These are phyloP conservation scores for Nomada goodeniana DNA, from an alignment of 2,888 invertebrate genomes.

Conservation along the genomic window DNA sequence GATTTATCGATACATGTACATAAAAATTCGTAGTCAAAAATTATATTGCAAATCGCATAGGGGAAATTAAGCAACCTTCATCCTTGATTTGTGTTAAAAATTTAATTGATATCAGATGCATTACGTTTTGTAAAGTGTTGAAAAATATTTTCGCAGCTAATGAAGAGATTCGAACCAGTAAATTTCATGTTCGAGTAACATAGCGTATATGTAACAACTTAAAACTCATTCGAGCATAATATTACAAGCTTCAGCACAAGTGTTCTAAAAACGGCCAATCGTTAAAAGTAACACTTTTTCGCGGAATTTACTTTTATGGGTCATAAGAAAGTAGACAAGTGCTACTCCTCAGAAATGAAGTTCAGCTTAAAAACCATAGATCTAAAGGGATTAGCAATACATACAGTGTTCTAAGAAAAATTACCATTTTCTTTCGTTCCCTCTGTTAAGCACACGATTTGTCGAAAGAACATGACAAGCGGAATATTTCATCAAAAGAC, in stretches of 20 bases:
- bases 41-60: too few species aligned
- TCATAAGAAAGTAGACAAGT: not conserved
- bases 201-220: not conserved
- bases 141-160: not conserved
- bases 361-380: not conserved
- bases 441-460: not conserved
- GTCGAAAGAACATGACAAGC: not conserved
- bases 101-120: too few species aligned
- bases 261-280: constrained; percentile 11
- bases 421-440: not conserved
- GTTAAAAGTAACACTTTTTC: constrained; percentile 14
- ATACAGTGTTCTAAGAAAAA: not conserved
- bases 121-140: not conserved
- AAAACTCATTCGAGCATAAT: not conserved
- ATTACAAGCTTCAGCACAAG: not conserved
- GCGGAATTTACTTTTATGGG: constrained; percentile 7
- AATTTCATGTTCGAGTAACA: not conserved
- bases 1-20: not conserved
- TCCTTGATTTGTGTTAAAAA: too few species aligned
- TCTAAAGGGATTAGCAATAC: not conserved
- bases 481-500: not conserved
- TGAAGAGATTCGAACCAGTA: too few species aligned
- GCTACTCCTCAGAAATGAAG: constrained; percentile 2
- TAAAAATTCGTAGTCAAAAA: too few species aligned
- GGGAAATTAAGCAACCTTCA: too few species aligned